phyloP scores from a whole-genome alignment of 53 echinoderm and acorn worm genomes.

The Stichopus horrens region DNA sequence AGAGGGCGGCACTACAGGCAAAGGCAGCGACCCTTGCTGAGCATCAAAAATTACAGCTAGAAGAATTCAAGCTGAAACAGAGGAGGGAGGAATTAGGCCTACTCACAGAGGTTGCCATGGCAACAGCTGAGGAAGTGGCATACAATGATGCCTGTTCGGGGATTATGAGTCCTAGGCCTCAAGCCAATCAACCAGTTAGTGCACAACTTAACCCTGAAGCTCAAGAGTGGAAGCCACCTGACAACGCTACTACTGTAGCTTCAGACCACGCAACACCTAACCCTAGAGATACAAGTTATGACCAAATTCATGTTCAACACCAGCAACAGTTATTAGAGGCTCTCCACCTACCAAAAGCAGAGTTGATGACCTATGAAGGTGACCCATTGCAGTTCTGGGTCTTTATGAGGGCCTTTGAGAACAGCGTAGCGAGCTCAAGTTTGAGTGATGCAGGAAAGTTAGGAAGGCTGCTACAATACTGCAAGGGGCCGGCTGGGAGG shows the following conservation, averaged over 20 bases:
- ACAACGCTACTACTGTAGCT: not conserved
- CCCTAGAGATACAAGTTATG: not conserved
- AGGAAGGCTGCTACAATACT: constrained; percentile 56
- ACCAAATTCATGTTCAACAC: constrained; percentile 24
- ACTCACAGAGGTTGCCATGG: constrained; percentile 8
- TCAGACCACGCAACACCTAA: not conserved
- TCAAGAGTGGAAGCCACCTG: not conserved
- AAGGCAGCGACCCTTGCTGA: not conserved
- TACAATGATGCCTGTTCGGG: not conserved
- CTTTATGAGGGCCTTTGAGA: constrained; percentile 61
- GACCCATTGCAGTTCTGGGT: constrained; percentile 56
- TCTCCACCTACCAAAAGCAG: constrained; percentile 45
- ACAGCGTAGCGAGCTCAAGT: constrained; percentile 54
- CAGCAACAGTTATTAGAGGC: constrained; percentile 56
- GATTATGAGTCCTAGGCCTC: not conserved
- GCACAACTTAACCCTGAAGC: not conserved
- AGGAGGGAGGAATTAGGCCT: constrained; percentile 13
- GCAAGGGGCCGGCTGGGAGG: constrained; percentile 51
- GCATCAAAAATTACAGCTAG: not conserved
- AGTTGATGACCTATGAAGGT: constrained; percentile 54
- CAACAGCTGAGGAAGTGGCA: constrained; percentile 6
- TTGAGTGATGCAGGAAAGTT: constrained; percentile 56
- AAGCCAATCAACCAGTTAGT: not conserved
- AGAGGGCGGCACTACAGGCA: constrained; percentile 20
- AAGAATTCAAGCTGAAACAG: constrained; percentile 3